Base-by-base conservation (phyloP, 2,888 invertebrate genomes). In the Eupithecia centaureata region DNA sequence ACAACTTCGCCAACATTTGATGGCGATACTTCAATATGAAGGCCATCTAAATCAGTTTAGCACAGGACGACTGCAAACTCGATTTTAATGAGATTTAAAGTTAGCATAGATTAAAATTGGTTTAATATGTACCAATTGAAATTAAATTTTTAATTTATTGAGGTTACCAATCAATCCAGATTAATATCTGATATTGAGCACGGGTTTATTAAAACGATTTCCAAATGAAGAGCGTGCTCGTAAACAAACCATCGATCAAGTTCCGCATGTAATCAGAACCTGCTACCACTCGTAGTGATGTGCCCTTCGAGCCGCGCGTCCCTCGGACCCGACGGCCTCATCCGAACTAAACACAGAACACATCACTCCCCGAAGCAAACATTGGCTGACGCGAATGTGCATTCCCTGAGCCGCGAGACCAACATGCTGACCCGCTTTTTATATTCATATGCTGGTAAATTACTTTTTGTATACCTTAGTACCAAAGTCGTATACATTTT, bases 161-260 rank as follows among this genome's bases (percentile, higher is more conserved):
- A 51, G 33, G 28, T 38, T 32, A 28, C 18, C 13, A 18, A 47
- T 42, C 15, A 38, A 57, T 57, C n/a, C 47, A 42, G 30, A 63
- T 61, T 33, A 1, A 22, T 68, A 56, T 30, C 25, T 18, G 25
- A 28, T 18, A 27, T 61, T 18, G n/a, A 58, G 22, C 22, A 32
- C 38, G 51, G 60, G 18, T 7, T 42, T 18, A 63, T 58, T 64
- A 57, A 33, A 42, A 61, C 25, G 18, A 65, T 51, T 25, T 56
- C 35, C 47, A 30, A 65, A 57, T 65, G 62, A 60, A 67, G 63
- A 57, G 32, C 61, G 61, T 38, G 42, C 10, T 52, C 61, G 63
- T 65, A 68, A 67, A 72, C 71, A 68, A 65, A 68, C 61, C 69
- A 67, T 73, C 71, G 68, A 76, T 76, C 74, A 76, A 68, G 60